These are phyloP conservation scores for Lamprotornis superbus DNA, from an alignment of 2,113 vertebrate genomes.

Conservation along the genomic window DNA sequence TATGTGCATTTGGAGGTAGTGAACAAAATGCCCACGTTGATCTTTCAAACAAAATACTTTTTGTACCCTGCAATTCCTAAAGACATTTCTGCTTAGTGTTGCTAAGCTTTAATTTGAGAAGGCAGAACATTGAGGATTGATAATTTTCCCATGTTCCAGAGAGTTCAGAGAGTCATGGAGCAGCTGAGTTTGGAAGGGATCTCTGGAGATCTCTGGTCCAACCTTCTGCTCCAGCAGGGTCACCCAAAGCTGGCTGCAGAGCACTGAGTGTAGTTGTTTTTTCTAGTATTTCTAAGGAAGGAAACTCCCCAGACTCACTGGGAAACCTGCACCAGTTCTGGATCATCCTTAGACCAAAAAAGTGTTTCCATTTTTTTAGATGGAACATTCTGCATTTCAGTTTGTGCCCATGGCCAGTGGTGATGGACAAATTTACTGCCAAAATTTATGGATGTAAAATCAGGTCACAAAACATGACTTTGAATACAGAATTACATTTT, in stretches of 20 bases:
- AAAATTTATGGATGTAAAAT: background rate
- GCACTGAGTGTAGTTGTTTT: background rate
- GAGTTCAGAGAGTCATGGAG: background rate
- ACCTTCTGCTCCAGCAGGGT: background rate
- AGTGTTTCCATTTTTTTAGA: background rate
- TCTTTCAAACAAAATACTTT: background rate
- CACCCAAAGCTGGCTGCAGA: background rate
- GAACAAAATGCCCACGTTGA: background rate
- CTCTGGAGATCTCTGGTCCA: background rate
- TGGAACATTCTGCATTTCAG: background rate
- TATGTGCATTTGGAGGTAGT: background rate
- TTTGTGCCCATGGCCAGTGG: background rate
- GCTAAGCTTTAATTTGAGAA: background rate
- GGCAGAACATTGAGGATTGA: background rate
- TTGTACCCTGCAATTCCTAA: background rate
- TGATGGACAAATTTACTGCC: background rate
- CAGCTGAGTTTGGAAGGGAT: background rate
- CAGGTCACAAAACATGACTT: background rate
- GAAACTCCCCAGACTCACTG: background rate
- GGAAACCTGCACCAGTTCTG: background rate
- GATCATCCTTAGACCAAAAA: background rate
- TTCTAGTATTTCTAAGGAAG: background rate
- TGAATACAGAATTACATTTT: background rate
- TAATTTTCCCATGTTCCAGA: background rate
- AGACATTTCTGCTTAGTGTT: background rate